Conservation (phyloP, 2,113 vertebrate species). For the Nymphicus hollandicus region DNA sequence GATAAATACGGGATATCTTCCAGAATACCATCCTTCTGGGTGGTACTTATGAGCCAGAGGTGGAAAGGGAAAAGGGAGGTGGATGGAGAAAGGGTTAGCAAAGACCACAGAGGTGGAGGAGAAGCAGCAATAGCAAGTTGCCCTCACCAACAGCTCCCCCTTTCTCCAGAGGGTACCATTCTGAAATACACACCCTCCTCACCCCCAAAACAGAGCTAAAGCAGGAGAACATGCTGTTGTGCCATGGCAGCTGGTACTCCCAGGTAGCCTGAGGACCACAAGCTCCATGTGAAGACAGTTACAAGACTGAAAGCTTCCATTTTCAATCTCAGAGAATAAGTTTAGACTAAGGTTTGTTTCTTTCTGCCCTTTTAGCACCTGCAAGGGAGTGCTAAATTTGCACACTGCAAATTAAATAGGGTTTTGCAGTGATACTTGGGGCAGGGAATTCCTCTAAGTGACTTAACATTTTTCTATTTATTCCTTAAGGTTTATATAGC, state of each 20-base stretch:
- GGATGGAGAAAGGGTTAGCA: background rate
- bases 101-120: background rate
- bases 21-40: background rate
- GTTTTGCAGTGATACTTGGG: background rate
- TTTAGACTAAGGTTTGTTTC: background rate
- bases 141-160: background rate
- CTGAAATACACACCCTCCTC: background rate
- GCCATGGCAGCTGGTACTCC: background rate
- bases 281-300: rapidly evolving
- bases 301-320: background rate
- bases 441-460: background rate
- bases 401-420: background rate
- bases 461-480: background rate
- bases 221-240: background rate
- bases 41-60: background rate
- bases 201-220: rapidly evolving
- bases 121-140: background rate
- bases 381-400: background rate
- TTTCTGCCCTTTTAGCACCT: background rate
- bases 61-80: background rate
- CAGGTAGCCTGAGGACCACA: rapidly evolving
- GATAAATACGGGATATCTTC: background rate
- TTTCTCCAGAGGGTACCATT: background rate
- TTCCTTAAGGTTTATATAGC: background rate
- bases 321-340: background rate